A percentile compares a stretch with the other conserved stretches of the same genome.
phyloP scores from a whole-genome alignment of 2,888 invertebrate genomes.

The Crioceris asparagi region DNA sequence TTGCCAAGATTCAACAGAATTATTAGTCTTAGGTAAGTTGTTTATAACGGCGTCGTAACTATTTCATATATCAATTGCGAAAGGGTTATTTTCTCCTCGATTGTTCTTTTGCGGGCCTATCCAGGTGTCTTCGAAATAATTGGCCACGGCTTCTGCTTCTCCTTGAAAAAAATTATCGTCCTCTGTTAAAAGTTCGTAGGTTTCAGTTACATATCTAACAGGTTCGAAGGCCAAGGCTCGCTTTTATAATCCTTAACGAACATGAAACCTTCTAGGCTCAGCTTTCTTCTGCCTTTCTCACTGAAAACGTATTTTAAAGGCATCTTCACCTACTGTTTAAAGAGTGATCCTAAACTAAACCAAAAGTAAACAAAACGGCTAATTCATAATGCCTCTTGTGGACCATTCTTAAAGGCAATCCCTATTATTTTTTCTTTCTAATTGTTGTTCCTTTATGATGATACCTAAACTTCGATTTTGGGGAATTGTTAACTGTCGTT shows the following conservation, averaged over 20 bases:
- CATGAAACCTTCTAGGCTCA: slow-evolving; percentile 1
- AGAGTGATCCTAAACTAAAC: background rate
- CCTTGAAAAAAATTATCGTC: too few species aligned
- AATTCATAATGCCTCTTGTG: too few species aligned
- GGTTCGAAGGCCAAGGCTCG: too few species aligned
- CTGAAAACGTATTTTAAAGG: slow-evolving; percentile 1
- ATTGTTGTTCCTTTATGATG: background rate
- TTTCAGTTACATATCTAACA: too few species aligned
- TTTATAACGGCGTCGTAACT: too few species aligned
- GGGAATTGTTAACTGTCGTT: background rate
- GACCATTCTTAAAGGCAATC: slow-evolving; percentile 1
- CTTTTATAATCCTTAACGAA: background rate
- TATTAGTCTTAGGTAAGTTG: too few species aligned
- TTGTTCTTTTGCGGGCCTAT: too few species aligned
- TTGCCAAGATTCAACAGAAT: too few species aligned
- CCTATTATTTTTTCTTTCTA: background rate
- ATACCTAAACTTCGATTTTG: too few species aligned
- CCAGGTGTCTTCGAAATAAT: too few species aligned
- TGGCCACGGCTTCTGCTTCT: too few species aligned
- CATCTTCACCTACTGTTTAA: background rate
- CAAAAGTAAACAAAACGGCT: too few species aligned
- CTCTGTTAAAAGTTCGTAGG: background rate
- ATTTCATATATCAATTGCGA: background rate
- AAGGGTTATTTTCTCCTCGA: background rate
- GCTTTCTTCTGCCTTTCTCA: slow-evolving; percentile 1